Evolutionary conservation across 2,113 vertebrate genomes (phyloP).

Genomic region (Macroglossus sobrinus): DNA sequence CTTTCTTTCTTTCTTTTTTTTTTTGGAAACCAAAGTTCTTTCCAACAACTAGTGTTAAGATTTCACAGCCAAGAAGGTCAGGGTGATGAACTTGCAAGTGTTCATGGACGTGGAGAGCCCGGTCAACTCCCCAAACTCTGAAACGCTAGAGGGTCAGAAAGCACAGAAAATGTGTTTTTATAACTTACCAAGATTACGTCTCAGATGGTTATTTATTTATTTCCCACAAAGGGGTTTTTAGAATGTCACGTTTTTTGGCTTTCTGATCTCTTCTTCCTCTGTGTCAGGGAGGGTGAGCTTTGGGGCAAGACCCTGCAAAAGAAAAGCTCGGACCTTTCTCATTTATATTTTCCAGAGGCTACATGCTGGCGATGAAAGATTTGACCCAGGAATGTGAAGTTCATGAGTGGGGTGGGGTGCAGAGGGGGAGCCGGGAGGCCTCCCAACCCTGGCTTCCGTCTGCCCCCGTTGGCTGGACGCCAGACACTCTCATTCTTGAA

Average conservation of each 20-base stretch:
- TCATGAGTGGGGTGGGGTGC: background rate
- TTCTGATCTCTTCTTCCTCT: background rate
- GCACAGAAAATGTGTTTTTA: constrained; percentile 33
- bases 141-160: background rate
- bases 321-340: background rate
- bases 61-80: constrained; percentile 36
- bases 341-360: background rate
- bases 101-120: background rate
- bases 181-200: background rate
- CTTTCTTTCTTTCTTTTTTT: background rate
- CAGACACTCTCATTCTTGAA: background rate
- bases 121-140: background rate
- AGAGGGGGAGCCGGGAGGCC: background rate
- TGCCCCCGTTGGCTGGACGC: background rate
- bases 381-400: background rate
- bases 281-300: background rate
- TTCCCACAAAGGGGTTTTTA: background rate
- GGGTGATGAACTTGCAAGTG: background rate
- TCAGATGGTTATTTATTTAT: background rate
- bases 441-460: background rate
- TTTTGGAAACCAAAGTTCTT: background rate
- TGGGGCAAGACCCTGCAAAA: background rate
- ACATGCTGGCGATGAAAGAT: background rate
- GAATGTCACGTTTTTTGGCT: background rate
- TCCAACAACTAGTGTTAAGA: background rate